phyloP scores from a whole-genome alignment of 2,113 vertebrate genomes.

The Hucho hucho region DNA sequence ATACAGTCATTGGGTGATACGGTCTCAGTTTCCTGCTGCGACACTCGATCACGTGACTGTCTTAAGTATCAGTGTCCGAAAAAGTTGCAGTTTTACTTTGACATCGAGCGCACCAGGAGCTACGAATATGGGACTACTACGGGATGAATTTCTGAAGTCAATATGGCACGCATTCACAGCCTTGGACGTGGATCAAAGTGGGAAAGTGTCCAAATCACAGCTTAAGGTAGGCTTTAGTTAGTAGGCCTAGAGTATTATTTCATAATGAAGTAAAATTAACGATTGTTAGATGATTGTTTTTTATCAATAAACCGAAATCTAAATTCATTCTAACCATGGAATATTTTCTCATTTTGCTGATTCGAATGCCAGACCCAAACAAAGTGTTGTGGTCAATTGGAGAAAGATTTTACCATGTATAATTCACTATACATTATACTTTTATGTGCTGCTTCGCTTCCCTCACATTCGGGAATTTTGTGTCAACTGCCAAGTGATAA shows the following conservation, averaged over 20 bases:
- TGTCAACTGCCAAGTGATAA: too few relatives aligned
- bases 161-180: conserved; percentile 97
- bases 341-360: too few relatives aligned
- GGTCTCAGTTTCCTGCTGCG: not conserved
- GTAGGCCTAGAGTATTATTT: not conserved
- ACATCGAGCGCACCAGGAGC: not conserved
- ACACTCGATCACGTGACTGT: conserved; percentile 2
- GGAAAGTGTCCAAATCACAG: conserved; percentile 96
- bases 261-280: not conserved
- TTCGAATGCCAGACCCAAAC: too few relatives aligned
- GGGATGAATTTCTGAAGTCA: conserved; percentile 87
- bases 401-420: too few relatives aligned
- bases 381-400: too few relatives aligned
- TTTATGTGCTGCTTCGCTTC: too few relatives aligned
- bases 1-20: not conserved
- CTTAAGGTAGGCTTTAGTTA: conserved; percentile 80
- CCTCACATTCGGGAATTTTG: too few relatives aligned
- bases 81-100: not conserved
- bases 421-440: too few relatives aligned
- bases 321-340: too few relatives aligned
- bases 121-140: conserved; percentile 73
- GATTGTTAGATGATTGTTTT: not conserved
- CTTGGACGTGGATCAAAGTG: conserved; percentile 88
- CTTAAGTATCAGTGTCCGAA: not conserved
- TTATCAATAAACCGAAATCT: too few relatives aligned